Conservation (phyloP, 2,888 invertebrate genomes). For the Leptopilina myrica region DNA sequence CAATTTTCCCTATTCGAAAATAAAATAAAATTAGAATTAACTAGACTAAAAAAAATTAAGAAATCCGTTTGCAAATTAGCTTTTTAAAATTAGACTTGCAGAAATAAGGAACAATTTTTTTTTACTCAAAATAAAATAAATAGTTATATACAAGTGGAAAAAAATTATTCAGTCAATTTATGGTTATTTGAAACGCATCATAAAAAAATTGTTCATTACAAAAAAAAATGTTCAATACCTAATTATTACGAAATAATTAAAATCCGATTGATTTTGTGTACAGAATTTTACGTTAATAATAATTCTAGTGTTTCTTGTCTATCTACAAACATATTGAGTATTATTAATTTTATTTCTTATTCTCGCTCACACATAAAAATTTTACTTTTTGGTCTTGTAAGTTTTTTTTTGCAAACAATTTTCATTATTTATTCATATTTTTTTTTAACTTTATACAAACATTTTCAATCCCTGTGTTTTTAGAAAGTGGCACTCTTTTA, state of each 20-base stretch:
- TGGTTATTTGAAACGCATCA: not conserved
- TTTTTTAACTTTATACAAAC: slow-evolving; percentile 16
- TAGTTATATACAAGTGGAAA: too few species aligned
- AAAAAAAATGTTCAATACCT: not conserved
- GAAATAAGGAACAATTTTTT: too few species aligned
- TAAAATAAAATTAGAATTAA: too few species aligned
- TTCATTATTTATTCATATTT: not conserved
- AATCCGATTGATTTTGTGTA: not conserved
- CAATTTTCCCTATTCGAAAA: too few species aligned
- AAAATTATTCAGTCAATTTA: slow-evolving; percentile 17
- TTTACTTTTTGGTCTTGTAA: slow-evolving; percentile 24
- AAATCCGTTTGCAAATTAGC: too few species aligned
- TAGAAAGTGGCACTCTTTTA: not conserved
- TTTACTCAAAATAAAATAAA: too few species aligned
- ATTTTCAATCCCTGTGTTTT: slow-evolving; percentile 24
- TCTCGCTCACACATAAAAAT: slow-evolving; percentile 22
- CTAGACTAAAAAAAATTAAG: too few species aligned
- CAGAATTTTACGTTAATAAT: not conserved
- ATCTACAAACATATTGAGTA: slow-evolving; percentile 49
- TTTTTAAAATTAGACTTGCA: too few species aligned
- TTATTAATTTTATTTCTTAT: not conserved
- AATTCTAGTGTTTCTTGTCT: slow-evolving; percentile 48
- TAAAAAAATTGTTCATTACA: not conserved
- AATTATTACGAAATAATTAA: not conserved
- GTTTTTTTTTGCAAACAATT: not conserved